A percentile compares a stretch with the other conserved stretches of the same genome.
Conservation (phyloP, 2,113 vertebrate genomes). For the Thomomys bottae region DNA sequence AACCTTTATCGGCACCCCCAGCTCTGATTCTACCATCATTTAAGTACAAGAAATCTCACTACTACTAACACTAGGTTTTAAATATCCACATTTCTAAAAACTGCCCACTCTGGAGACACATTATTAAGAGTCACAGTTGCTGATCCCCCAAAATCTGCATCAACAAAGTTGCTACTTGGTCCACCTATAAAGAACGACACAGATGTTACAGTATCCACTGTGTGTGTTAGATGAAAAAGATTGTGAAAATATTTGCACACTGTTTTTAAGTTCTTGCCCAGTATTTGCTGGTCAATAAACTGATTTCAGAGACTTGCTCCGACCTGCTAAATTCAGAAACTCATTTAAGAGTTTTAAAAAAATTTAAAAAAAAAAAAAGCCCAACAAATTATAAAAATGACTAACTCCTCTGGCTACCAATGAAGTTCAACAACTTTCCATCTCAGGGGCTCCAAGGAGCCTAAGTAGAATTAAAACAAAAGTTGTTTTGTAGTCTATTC, state of each 20-base stretch:
- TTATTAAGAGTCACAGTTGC: neutral
- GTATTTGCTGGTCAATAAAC: slow-evolving; percentile 16
- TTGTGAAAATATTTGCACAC: slow-evolving; percentile 9
- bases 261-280: slow-evolving; percentile 25
- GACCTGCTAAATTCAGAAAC: slow-evolving; percentile 17
- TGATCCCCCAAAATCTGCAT: neutral
- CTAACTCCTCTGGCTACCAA: neutral
- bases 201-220: neutral
- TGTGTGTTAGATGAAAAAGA: neutral
- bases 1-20: neutral
- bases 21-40: neutral
- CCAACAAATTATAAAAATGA: neutral
- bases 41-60: slow-evolving; percentile 10
- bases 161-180: neutral
- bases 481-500: slow-evolving; percentile 73
- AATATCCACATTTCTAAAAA: slow-evolving; percentile 17
- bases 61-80: neutral
- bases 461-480: slow-evolving; percentile 65
- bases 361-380: slow-evolving; percentile 9
- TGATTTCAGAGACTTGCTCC: slow-evolving; percentile 47
- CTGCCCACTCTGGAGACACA: neutral
- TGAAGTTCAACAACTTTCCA: slow-evolving; percentile 38
- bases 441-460: neutral
- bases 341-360: neutral
- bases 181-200: neutral